Percentiles rank a stretch among this genome's conserved stretches.
Evolutionary conservation across 2,113 vertebrate species (phyloP).

Genomic region (Pampusana beccarii): DNA sequence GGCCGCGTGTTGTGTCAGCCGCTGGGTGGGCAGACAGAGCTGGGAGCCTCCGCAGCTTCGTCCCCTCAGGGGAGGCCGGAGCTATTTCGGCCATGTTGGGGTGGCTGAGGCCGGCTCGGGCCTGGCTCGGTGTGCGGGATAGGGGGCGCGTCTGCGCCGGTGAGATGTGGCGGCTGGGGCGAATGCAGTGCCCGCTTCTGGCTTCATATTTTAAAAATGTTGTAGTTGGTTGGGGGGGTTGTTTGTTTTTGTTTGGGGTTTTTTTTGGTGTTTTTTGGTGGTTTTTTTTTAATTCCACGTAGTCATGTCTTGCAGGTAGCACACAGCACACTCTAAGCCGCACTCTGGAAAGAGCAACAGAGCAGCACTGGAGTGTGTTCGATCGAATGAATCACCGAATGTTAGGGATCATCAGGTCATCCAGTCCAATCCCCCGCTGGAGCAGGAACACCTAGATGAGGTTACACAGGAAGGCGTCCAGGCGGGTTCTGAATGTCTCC

Average conservation of each 20-base stretch:
- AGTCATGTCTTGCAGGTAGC: rapidly evolving
- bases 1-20: rapidly evolving
- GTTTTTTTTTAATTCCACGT: rapidly evolving
- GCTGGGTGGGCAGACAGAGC: rapidly evolving
- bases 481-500: no score
- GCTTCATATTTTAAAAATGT: rapidly evolving
- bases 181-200: rapidly evolving
- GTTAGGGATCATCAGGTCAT: no score
- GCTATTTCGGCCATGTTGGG: neutral
- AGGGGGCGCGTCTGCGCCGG: rapidly evolving
- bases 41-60: rapidly evolving
- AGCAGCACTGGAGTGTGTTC: rapidly evolving
- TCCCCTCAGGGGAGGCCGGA: rapidly evolving
- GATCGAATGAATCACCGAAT: rapidly evolving
- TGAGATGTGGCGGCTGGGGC: no score
- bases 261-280: no score
- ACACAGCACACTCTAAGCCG: rapidly evolving
- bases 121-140: no score
- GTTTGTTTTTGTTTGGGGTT: no score
- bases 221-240: rapidly evolving
- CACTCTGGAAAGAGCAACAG: rapidly evolving
- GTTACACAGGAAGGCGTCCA: no score
- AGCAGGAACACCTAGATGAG: no score
- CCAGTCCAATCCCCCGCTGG: no score
- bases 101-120: no score